phyloP scores from a whole-genome alignment of 2,888 invertebrate species.

The Eulithis testata region DNA sequence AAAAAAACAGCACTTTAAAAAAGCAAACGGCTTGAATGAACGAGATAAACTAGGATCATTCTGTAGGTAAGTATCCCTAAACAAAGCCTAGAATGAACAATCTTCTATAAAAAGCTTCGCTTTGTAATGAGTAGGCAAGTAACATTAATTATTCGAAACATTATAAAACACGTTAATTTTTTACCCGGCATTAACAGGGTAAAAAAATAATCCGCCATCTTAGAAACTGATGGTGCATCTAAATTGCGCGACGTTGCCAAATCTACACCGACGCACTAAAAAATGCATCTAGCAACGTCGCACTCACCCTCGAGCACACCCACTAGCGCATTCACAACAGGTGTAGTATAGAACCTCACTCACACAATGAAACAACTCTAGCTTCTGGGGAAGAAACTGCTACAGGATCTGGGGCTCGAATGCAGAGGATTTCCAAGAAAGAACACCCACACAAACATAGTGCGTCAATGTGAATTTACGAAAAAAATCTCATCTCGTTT shows the following conservation, averaged over 20 bases:
- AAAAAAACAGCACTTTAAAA: too few relatives aligned
- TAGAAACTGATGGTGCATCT: constrained; percentile 46
- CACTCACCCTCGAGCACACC: constrained; percentile 56
- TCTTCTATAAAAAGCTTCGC: too few relatives aligned
- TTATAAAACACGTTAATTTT: background rate
- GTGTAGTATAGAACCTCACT: constrained; percentile 58
- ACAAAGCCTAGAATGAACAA: too few relatives aligned
- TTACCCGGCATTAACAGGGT: background rate
- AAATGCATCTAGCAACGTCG: constrained; percentile 78
- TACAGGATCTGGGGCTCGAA: constrained; percentile 21
- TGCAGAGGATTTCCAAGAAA: constrained; percentile 63
- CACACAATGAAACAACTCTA: constrained; percentile 46
- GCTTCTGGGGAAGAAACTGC: constrained; percentile 16
- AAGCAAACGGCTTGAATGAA: too few relatives aligned
- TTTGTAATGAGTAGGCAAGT: background rate
- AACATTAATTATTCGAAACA: background rate
- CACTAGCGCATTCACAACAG: constrained; percentile 57
- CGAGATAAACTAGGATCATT: too few relatives aligned
- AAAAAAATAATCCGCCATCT: constrained; percentile 30
- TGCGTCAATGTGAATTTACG: constrained; percentile 46
- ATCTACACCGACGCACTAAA: constrained; percentile 68
- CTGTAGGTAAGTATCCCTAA: too few relatives aligned
- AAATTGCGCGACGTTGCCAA: constrained; percentile 80
- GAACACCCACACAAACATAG: constrained; percentile 49
- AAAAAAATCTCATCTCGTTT: constrained; percentile 64